These are phyloP conservation scores for Falco berigora DNA, from an alignment of 2,797 vertebrate species.

Conservation along the genomic window DNA sequence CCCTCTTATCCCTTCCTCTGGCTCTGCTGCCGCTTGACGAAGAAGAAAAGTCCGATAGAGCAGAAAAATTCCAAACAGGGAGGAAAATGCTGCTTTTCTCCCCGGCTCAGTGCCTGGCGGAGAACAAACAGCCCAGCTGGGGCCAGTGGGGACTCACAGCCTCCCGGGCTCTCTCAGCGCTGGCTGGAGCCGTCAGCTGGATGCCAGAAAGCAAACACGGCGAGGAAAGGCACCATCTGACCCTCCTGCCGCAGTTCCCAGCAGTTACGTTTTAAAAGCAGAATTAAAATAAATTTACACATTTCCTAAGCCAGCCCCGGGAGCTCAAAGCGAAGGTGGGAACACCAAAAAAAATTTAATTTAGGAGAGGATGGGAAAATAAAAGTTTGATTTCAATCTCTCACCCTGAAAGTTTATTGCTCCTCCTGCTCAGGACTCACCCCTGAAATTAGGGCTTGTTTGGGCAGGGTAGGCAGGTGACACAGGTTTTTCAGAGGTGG, in stretches of 20 bases:
- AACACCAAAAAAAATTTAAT: neutral
- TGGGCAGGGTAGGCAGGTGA: neutral
- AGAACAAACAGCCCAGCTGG: constrained; percentile 9
- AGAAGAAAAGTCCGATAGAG: neutral
- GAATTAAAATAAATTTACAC: neutral
- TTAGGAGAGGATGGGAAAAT: neutral
- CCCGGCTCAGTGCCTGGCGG: neutral
- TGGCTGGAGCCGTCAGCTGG: neutral
- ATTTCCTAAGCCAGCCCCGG: fast-evolving
- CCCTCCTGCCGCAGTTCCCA: neutral
- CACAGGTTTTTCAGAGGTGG: neutral
- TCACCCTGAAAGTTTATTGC: neutral
- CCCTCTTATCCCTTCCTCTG: neutral
- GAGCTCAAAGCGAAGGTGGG: neutral
- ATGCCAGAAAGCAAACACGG: constrained; percentile 40
- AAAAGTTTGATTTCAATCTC: neutral
- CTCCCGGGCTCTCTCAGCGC: neutral
- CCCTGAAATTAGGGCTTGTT: neutral
- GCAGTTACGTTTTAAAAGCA: neutral
- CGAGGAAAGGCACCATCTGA: neutral
- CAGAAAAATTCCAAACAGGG: neutral
- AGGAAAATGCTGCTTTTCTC: neutral
- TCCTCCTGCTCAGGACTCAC: neutral
- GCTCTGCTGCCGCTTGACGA: neutral
- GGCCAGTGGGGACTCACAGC: neutral